These are phyloP conservation scores for Rostratula benghalensis DNA, from an alignment of 2,113 vertebrate genomes.

Conservation along the genomic window DNA sequence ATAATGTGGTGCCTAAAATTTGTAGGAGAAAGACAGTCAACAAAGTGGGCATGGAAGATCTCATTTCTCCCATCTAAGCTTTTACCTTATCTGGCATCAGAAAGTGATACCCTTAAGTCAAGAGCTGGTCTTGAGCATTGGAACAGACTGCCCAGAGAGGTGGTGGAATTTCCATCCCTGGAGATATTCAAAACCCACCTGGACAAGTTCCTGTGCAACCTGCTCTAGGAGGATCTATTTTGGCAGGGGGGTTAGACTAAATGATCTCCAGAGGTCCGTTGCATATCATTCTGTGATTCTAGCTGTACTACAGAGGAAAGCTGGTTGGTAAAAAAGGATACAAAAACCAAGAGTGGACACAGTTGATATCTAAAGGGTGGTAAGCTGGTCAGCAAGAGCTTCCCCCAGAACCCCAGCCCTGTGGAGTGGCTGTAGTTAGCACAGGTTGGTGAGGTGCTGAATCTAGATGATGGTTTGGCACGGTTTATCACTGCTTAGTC, in stretches of 20 bases:
- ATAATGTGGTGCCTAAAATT: not conserved
- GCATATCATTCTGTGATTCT: too few relatives aligned
- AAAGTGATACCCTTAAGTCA: not conserved
- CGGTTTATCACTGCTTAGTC: not conserved
- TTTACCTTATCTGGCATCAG: not conserved
- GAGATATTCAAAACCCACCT: too few relatives aligned
- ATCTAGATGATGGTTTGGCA: not conserved
- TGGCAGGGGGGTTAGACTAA: too few relatives aligned
- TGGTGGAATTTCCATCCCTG: too few relatives aligned
- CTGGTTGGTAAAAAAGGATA: not conserved
- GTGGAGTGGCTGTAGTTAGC: not conserved
- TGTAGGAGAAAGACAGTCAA: not conserved
- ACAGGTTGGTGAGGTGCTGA: not conserved
- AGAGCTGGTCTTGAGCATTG: not conserved
- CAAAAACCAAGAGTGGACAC: not conserved
- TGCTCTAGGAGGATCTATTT: too few relatives aligned
- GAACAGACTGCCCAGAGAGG: too few relatives aligned
- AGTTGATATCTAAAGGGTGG: not conserved
- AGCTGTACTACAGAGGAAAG: not conserved
- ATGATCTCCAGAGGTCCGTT: too few relatives aligned
- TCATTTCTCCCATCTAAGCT: not conserved
- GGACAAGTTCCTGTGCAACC: too few relatives aligned
- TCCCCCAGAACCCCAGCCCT: not conserved
- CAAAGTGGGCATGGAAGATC: not conserved
- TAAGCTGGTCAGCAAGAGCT: not conserved